These are phyloP conservation scores for Zonitis immaculata DNA, from an alignment of 2,888 invertebrate species.

Conservation along the genomic window DNA sequence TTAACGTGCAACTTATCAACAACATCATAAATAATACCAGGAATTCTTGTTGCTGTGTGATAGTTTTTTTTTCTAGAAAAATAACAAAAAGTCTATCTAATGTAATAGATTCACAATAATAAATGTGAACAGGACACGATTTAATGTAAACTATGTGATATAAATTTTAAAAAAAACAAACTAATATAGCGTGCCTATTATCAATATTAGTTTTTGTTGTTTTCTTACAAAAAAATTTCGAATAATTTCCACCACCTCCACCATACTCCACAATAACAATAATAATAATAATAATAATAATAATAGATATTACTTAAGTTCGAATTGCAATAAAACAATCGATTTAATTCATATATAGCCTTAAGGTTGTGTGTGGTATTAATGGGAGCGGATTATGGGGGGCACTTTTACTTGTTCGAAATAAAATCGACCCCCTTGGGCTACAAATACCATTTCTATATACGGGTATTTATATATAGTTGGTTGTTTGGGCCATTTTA, in stretches of 20 bases:
- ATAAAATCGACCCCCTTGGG: neutral
- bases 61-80: neutral
- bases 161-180: conserved; percentile 23
- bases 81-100: neutral
- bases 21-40: neutral
- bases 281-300: too few relatives aligned
- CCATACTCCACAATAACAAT: too few relatives aligned
- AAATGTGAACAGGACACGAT: conserved; percentile 12
- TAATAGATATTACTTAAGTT: too few relatives aligned
- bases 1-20: neutral
- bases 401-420: neutral
- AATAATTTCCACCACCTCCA: too few relatives aligned
- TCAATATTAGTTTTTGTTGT: conserved; percentile 23
- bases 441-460: neutral
- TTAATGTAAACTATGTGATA: too few relatives aligned
- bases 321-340: neutral
- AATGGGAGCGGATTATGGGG: neutral
- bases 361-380: too few relatives aligned
- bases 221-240: too few relatives aligned
- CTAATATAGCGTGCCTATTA: conserved; percentile 23
- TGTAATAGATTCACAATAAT: neutral
- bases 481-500: neutral
- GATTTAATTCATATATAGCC: neutral
- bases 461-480: too few relatives aligned
- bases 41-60: neutral